These are phyloP conservation scores for Porites lobata DNA, from an alignment of 92 coral and sea anemone genomes.

Conservation along the genomic window DNA sequence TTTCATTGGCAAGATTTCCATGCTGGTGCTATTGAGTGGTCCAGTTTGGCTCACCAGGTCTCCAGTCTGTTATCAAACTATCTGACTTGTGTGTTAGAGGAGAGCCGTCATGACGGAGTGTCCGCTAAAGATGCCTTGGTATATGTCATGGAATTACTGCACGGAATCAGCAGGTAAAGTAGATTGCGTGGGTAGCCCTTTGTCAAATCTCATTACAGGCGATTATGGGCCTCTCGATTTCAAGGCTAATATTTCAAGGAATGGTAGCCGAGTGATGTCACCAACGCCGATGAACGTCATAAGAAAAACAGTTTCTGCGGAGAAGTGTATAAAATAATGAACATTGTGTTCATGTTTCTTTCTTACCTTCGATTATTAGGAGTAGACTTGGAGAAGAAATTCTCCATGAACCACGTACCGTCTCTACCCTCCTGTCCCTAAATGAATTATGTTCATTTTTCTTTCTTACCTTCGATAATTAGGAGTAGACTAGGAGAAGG, in stretches of 20 bases:
- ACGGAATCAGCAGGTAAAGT: conserved; percentile 84
- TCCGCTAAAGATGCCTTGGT: conserved; percentile 83
- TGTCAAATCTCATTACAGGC: no score
- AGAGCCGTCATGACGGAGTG: conserved; percentile 63
- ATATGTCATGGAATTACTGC: conserved; percentile 86
- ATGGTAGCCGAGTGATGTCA: no score
- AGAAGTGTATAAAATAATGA: not conserved
- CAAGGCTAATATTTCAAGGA: no score
- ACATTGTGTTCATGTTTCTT: not conserved
- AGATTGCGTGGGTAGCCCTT: not conserved
- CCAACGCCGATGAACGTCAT: no score
- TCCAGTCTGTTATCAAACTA: conserved; percentile 93
- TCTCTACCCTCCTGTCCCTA: conserved; percentile 91
- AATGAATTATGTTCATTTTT: not conserved
- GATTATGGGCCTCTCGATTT: no score
- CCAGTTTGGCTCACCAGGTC: conserved; percentile 96
- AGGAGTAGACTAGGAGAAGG: conserved; percentile 97
- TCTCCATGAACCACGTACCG: conserved; percentile 90
- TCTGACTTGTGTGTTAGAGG: conserved; percentile 79
- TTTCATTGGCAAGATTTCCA: conserved; percentile 65
- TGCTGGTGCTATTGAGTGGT: conserved; percentile 94
- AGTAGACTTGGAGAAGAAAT: conserved; percentile 96
- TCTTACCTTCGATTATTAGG: conserved; percentile 34
- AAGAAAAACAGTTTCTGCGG: not conserved
- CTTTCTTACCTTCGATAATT: not conserved